phyloP scores from a whole-genome alignment of 2,113 vertebrate species.

The Rhabdornis inornatus region DNA sequence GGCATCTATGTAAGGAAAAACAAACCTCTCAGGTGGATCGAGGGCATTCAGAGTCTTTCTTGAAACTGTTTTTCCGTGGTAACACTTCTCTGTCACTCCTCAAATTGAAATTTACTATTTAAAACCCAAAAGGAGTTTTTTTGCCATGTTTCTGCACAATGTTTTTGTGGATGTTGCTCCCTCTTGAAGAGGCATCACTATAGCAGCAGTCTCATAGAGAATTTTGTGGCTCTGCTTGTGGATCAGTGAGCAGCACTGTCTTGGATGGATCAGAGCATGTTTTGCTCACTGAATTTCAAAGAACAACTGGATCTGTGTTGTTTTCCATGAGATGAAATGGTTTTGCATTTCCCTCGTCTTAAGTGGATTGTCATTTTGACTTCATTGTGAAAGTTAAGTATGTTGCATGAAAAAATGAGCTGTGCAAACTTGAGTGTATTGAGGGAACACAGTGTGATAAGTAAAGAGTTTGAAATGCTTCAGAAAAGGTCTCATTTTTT shows the following conservation, averaged over 20 bases:
- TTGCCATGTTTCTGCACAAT: accelerated
- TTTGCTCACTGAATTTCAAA: neutral
- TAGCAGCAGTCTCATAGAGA: neutral
- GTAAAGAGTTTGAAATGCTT: neutral
- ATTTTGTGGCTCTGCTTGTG: neutral
- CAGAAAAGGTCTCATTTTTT: neutral
- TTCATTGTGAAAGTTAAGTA: neutral
- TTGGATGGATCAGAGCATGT: neutral
- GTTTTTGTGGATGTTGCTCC: neutral
- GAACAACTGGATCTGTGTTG: neutral
- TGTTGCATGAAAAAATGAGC: neutral
- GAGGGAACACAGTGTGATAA: neutral
- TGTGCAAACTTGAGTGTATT: neutral
- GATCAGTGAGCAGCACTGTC: neutral
- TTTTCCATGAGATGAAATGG: neutral
- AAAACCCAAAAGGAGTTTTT: neutral
- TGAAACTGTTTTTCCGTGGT: neutral
- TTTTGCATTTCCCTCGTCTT: neutral
- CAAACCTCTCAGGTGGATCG: accelerated
- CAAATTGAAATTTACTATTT: neutral
- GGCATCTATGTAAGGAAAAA: neutral
- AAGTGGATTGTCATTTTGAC: neutral
- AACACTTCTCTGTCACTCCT: neutral
- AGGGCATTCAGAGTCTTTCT: neutral
- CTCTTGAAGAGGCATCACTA: neutral